A percentile compares a stretch with the other conserved stretches of the same genome.
Conservation (phyloP, 2,113 vertebrate genomes). For the Cololabis saira region DNA sequence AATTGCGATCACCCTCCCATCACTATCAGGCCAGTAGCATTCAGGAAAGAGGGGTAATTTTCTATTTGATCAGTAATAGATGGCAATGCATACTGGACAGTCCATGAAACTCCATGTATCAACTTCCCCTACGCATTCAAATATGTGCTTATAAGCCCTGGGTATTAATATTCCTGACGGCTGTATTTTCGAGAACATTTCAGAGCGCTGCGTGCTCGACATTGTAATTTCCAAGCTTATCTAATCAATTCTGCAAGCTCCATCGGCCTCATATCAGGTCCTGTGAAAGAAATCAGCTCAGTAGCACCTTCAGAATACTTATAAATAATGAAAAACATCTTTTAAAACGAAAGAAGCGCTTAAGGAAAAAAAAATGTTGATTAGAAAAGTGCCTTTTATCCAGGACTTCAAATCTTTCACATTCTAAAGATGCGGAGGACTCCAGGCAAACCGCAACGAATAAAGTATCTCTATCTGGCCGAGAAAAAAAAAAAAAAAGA, state of each 20-base stretch:
- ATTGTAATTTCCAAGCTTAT: constrained; percentile 98
- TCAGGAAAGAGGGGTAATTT: constrained; percentile 44
- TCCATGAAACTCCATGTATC: constrained; percentile 69
- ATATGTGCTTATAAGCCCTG: constrained; percentile 70
- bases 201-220: constrained; percentile 87
- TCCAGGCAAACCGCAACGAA: constrained; percentile 72
- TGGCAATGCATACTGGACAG: constrained; percentile 67
- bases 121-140: constrained; percentile 67
- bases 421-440: constrained; percentile 78
- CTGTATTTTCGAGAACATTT: constrained; percentile 76
- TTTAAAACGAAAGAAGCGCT: constrained; percentile 91
- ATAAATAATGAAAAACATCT: constrained; percentile 99
- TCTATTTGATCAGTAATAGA: constrained; percentile 70
- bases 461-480: constrained; percentile 72
- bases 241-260: constrained; percentile 99
- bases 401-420: constrained; percentile 76
- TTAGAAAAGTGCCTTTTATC: constrained; percentile 84
- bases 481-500: constrained; percentile 46
- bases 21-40: constrained; percentile 36
- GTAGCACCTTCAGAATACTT: constrained; percentile 95
- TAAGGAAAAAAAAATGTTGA: constrained; percentile 88
- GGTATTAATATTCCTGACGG: constrained; percentile 76
- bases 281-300: constrained; percentile 92
- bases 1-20: constrained; percentile 63
- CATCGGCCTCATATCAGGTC: constrained; percentile 92